Evolutionary conservation across 2,888 invertebrate species (phyloP).

Genomic region (Acanthosepion pharaonis): DNA sequence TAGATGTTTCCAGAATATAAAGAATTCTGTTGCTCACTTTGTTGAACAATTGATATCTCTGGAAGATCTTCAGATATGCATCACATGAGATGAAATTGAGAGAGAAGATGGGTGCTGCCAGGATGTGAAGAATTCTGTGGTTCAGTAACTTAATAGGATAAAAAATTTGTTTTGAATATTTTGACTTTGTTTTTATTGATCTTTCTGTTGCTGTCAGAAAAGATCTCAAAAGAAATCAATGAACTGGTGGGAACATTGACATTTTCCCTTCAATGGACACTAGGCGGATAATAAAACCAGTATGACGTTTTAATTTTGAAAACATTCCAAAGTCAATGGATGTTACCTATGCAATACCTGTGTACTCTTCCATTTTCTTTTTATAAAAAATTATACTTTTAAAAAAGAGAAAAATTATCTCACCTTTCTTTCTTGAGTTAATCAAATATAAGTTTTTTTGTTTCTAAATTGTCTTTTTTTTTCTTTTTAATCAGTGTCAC

Average conservation of each 20-base stretch:
- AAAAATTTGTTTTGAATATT: not conserved
- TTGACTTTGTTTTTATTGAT: not conserved
- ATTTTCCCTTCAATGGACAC: not conserved
- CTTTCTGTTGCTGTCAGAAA: not conserved
- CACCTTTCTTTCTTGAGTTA: not conserved
- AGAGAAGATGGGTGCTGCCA: not conserved
- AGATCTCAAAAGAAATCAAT: not conserved
- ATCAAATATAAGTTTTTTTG: no score
- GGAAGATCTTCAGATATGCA: not conserved
- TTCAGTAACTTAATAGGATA: not conserved
- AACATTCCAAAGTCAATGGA: not conserved
- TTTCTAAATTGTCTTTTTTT: no score
- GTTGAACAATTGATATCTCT: not conserved
- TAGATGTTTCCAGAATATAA: not conserved
- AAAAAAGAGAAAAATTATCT: not conserved
- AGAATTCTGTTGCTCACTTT: not conserved
- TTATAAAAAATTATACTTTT: not conserved
- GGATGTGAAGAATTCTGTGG: not conserved
- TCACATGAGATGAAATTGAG: not conserved
- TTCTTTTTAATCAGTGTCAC: no score
- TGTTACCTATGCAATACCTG: not conserved
- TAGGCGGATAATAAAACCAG: not conserved
- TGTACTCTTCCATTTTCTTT: not conserved
- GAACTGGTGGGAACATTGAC: not conserved
- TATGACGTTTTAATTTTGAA: not conserved